Base-by-base conservation (phyloP, 2,113 vertebrate genomes). In the Hippocampus comes region DNA sequence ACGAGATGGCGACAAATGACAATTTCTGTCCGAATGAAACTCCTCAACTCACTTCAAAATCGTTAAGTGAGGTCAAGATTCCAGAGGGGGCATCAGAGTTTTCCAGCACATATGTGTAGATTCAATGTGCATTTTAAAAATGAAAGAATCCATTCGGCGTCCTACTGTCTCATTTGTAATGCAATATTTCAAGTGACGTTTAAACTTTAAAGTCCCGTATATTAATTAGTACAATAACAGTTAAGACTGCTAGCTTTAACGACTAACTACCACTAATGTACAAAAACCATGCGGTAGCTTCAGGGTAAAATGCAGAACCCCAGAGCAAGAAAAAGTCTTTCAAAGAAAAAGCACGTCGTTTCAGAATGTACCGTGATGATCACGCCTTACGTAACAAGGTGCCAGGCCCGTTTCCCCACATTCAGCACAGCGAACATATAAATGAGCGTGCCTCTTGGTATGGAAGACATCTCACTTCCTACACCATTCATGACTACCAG, bases 341-440 rank as follows among this genome's bases (percentile, higher is more conserved):
- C 10, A 11, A 46, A 46, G 12, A 46, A 18, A 51, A 20, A 51
- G 3, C n/a, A 57, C 1, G 10, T 57, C 25, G 55, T 18, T 15
- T n/a, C 49, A n/a, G 53, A 56, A 57, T 9, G 55, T 57, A 9
- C 21, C 21, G 2, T 23, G 23, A 57, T 23, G 4, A 23, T 57
- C 10, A 57, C 3, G n/a, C 23, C 9, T 25, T 27, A 30, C 23
- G 6, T 59, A 27, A 63, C 14, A 27, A 55, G 30, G 30, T 20
- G 17, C 18, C 27, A 46, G 41, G 70, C 23, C 61, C 51, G 75
- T 71, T 82, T 80, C 68, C 21, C 15, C n/a, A 69, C 34, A 56
- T 75, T 82, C 27, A 7, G 5, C 18, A 51, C 15, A 4, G 15
- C 4, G 17, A 18, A 49, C 48, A 57, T 11, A 56, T 57, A 12